Conservation (phyloP, 2,797 vertebrate species). For the Lacerta agilis region DNA sequence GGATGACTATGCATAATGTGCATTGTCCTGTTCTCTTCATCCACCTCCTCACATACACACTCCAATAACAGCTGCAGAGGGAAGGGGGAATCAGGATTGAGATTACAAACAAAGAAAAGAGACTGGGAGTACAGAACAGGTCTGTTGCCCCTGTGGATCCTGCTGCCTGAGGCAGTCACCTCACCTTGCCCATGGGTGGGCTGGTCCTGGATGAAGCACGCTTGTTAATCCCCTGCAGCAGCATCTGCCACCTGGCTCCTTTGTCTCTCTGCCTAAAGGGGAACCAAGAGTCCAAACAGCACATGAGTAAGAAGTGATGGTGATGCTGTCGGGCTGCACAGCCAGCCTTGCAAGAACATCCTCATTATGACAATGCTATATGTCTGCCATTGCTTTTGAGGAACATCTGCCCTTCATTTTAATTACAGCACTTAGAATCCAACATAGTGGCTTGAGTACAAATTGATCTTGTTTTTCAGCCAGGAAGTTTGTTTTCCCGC, state of each 20-base stretch:
- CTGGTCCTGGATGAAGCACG: background rate
- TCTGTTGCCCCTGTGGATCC: no score
- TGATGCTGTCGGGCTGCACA: constrained; percentile 13
- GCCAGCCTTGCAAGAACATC: constrained; percentile 23
- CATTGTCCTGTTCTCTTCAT: background rate
- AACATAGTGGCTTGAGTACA: constrained; percentile 49
- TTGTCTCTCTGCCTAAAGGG: background rate
- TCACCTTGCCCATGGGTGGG: no score
- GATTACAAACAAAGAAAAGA: no score
- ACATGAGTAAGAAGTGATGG: background rate
- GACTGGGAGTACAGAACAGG: background rate
- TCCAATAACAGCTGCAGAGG: background rate
- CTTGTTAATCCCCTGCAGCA: no score
- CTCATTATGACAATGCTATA: constrained; percentile 38
- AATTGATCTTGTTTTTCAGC: constrained; percentile 69
- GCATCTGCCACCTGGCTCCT: background rate
- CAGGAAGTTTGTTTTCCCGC: constrained; percentile 56
- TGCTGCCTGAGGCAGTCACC: no score
- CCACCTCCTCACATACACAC: background rate
- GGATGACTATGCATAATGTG: background rate
- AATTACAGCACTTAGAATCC: constrained; percentile 59
- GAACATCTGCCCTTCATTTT: constrained; percentile 56
- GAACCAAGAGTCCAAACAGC: background rate
- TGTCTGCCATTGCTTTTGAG: constrained; percentile 2
- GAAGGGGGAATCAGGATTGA: background rate